Evolutionary conservation across 2,888 invertebrate genomes (phyloP).

Genomic region (Sepioteuthis lessoniana): DNA sequence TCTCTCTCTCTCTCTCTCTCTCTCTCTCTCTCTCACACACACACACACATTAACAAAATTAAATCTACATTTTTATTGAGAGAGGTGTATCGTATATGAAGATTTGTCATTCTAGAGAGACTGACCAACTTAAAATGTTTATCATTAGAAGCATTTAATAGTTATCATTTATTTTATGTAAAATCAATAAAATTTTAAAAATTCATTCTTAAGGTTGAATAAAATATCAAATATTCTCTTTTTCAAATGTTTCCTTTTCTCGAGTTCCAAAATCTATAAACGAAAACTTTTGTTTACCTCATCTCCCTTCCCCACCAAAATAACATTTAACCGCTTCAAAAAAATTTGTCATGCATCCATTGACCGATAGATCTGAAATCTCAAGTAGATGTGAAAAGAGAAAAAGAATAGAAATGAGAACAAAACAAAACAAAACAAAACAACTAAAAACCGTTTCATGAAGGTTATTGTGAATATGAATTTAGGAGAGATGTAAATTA

Average conservation of each 20-base stretch:
- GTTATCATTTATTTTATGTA: neutral
- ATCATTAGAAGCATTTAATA: neutral
- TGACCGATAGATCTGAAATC: too few species aligned
- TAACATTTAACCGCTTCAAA: too few species aligned
- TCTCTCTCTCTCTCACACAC: too few species aligned
- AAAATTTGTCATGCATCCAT: too few species aligned
- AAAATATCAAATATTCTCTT: neutral
- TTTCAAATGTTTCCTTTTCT: neutral
- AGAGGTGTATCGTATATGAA: neutral
- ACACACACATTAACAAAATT: too few species aligned
- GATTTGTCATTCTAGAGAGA: neutral
- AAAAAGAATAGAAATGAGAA: neutral
- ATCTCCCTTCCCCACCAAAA: too few species aligned
- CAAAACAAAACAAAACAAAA: neutral
- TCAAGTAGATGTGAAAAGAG: too few species aligned
- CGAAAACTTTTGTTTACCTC: too few species aligned
- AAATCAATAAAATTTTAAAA: too few species aligned
- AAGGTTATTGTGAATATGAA: neutral
- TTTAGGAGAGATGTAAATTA: neutral
- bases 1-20: too few species aligned
- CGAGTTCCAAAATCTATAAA: neutral
- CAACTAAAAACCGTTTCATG: too few species aligned
- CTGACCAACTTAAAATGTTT: neutral
- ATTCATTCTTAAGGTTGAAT: too few species aligned
- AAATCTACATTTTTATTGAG: neutral